A percentile compares a stretch with the other conserved stretches of the same genome.
phyloP scores from a whole-genome alignment of 2,888 invertebrate genomes.

The Eretmocerus hayati region DNA sequence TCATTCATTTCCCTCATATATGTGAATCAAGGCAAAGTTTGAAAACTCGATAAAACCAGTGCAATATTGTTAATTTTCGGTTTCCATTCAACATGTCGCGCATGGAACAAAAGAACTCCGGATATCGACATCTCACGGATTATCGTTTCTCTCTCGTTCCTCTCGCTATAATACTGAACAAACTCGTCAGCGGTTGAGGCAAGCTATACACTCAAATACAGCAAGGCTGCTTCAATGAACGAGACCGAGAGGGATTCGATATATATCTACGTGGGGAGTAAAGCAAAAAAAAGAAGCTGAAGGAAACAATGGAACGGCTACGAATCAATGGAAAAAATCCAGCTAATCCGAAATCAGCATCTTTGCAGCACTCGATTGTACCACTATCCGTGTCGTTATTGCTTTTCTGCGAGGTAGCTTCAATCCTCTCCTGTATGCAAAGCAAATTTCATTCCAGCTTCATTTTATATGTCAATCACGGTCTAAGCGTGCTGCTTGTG shows the following conservation, averaged over 20 bases:
- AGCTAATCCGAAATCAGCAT: not conserved
- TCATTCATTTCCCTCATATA: too few relatives aligned
- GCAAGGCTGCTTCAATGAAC: constrained; percentile 6
- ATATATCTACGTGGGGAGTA: not conserved
- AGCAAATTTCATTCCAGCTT: too few relatives aligned
- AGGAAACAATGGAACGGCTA: not conserved
- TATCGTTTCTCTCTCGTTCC: constrained; percentile 3
- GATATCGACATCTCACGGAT: constrained; percentile 4
- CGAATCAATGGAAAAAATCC: not conserved
- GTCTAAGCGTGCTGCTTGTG: too few relatives aligned
- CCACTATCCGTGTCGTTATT: constrained; percentile 1
- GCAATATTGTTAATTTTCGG: constrained; percentile 16
- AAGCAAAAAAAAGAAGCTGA: not conserved
- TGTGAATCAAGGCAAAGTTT: constrained; percentile 3
- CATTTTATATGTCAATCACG: too few relatives aligned
- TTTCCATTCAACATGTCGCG: constrained; percentile 7
- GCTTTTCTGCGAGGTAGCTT: too few relatives aligned
- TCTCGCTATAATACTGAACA: not conserved
- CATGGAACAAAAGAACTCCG: constrained; percentile 9
- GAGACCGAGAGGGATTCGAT: not conserved
- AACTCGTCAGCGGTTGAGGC: constrained; percentile 1
- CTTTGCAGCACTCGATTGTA: not conserved
- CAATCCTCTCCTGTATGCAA: too few relatives aligned
- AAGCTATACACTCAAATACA: not conserved
- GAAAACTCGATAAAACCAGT: not conserved